A percentile compares a stretch with the other conserved stretches of the same genome.
Evolutionary conservation across 2,797 vertebrate species (phyloP).

Genomic region (Amphiprion clarkii): DNA sequence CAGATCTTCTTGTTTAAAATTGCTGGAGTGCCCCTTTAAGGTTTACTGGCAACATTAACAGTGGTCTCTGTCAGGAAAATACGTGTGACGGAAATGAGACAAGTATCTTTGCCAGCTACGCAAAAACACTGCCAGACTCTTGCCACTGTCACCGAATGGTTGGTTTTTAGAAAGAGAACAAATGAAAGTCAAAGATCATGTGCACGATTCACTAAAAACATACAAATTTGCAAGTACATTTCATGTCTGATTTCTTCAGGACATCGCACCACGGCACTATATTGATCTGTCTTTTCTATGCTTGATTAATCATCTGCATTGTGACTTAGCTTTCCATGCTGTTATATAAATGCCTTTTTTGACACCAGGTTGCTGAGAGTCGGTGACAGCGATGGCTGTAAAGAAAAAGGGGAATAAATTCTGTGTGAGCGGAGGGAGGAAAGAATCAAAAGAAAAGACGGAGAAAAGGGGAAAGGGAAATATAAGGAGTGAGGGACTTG

Average conservation of each 20-base stretch:
- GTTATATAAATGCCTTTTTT: conserved; percentile 33
- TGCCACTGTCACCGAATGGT: too few species aligned
- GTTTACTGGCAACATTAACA: not conserved
- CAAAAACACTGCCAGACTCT: too few species aligned
- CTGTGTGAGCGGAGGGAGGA: conserved; percentile 25
- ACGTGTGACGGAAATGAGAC: too few species aligned
- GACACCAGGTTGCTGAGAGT: conserved; percentile 23
- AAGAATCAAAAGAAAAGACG: conserved; percentile 45
- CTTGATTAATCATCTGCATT: conserved; percentile 14
- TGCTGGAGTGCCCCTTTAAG: conserved; percentile 3
- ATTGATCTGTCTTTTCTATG: conserved; percentile 29
- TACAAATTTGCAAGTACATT: too few species aligned
- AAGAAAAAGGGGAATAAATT: conserved; percentile 62
- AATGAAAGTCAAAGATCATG: too few species aligned
- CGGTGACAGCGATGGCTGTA: conserved; percentile 39
- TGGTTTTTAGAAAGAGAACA: too few species aligned
- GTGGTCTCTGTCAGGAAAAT: too few species aligned
- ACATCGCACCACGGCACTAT: not conserved
- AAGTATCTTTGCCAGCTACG: not conserved
- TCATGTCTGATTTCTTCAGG: too few species aligned
- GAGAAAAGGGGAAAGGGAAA: conserved; percentile 52
- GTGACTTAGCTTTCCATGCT: conserved; percentile 11
- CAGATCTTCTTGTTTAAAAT: conserved; percentile 14
- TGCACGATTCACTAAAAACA: too few species aligned
- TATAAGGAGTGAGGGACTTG: conserved; percentile 62